Conservation (phyloP, 2,797 vertebrate species). For the Semaprochilodus insignis region DNA sequence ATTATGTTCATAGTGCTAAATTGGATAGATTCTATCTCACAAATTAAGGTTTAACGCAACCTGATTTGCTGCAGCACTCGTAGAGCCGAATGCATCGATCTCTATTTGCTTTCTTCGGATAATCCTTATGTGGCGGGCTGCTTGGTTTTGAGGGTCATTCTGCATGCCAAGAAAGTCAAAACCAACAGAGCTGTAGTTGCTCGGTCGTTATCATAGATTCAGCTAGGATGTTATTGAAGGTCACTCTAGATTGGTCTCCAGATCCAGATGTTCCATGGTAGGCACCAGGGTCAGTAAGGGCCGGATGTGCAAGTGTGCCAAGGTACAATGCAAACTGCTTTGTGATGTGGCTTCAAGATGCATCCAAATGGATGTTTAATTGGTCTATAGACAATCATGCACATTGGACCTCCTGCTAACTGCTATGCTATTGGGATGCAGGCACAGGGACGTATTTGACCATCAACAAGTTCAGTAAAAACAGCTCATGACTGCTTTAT, state of each 20-base stretch:
- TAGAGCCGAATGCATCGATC: not conserved
- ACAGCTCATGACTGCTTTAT: too few relatives aligned
- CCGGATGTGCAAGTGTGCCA: too few relatives aligned
- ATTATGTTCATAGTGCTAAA: not conserved
- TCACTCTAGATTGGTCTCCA: not conserved
- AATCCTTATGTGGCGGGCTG: not conserved
- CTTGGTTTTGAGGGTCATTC: not conserved
- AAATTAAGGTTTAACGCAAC: conserved; percentile 16
- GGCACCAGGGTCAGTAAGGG: too few relatives aligned
- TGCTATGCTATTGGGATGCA: too few relatives aligned
- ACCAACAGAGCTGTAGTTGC: not conserved
- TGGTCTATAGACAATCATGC: too few relatives aligned
- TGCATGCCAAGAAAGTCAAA: not conserved
- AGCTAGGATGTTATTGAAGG: not conserved
- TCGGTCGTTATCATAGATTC: not conserved
- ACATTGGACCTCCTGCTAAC: too few relatives aligned
- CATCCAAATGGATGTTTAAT: too few relatives aligned
- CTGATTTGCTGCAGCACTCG: not conserved
- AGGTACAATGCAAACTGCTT: too few relatives aligned
- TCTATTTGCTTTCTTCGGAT: not conserved
- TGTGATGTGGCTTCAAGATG: too few relatives aligned
- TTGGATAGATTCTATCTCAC: not conserved
- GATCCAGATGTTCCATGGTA: too few relatives aligned
- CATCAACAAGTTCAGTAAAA: too few relatives aligned
- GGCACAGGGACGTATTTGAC: too few relatives aligned